Conservation (phyloP, 2,113 vertebrate species). For the Saimiri boliviensis region DNA sequence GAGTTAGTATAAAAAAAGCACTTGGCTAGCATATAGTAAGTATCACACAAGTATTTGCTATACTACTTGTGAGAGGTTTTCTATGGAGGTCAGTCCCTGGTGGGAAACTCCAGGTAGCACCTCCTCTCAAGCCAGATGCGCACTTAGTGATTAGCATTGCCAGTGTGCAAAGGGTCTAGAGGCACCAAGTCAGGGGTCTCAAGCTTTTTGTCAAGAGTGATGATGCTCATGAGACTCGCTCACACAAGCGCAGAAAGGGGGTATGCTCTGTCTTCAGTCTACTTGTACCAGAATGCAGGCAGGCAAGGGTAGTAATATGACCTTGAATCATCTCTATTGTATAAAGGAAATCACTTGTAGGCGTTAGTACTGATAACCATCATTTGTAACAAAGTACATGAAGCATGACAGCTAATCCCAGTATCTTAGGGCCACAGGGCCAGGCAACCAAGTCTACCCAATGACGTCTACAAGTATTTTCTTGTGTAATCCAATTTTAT, state of each 20-base stretch:
- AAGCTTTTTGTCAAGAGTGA: background rate
- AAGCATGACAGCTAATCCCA: background rate
- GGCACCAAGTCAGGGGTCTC: background rate
- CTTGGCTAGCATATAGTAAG: background rate
- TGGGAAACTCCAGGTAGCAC: background rate
- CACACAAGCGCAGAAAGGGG: background rate
- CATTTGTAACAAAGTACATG: background rate
- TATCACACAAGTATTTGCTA: background rate
- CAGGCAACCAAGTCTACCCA: background rate
- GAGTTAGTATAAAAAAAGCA: background rate
- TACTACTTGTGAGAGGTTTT: no score
- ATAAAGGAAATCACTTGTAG: background rate
- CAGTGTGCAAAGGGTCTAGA: background rate
- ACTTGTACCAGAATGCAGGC: background rate
- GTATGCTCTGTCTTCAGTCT: background rate
- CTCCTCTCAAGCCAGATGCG: background rate
- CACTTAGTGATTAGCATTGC: rapidly evolving
- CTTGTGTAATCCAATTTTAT: constrained; percentile 1
- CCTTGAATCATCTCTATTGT: background rate
- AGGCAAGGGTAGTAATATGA: background rate
- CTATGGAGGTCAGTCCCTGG: background rate
- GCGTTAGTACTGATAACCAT: background rate
- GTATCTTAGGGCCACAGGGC: background rate
- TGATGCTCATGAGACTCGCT: background rate
- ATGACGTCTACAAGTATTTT: background rate